These are phyloP conservation scores for Apistogramma diplotaenia DNA, from an alignment of 2,113 vertebrate species.

Conservation along the genomic window DNA sequence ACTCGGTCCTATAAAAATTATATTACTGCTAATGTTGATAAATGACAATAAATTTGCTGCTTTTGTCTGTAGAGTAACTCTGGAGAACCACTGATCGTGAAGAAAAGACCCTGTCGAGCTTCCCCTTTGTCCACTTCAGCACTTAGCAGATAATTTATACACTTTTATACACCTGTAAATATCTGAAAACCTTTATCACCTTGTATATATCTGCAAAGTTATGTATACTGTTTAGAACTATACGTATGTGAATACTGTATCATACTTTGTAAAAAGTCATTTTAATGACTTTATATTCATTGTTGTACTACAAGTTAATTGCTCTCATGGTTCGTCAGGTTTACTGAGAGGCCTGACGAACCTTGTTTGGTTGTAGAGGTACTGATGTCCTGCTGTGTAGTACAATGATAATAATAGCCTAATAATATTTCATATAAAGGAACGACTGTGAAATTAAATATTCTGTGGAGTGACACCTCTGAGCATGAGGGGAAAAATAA, in stretches of 20 bases:
- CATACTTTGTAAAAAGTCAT: conserved; percentile 31
- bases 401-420: not conserved
- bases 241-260: conserved; percentile 44
- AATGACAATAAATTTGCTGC: not conserved
- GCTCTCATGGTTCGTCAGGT: not conserved
- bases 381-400: not conserved
- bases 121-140: conserved; percentile 23
- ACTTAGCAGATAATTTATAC: conserved; percentile 57
- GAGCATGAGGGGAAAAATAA: not conserved
- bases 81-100: conserved; percentile 46
- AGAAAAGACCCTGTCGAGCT: not conserved
- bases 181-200: conserved; percentile 11
- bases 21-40: not conserved
- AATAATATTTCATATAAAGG: not conserved
- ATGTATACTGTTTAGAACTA: conserved; percentile 45
- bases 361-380: not conserved
- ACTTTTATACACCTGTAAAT: conserved; percentile 28
- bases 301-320: not conserved
- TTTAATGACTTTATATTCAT: conserved; percentile 18
- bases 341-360: not conserved
- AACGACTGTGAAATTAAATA: conserved; percentile 3
- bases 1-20: too few species aligned
- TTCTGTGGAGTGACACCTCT: not conserved
- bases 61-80: conserved; percentile 48
- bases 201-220: conserved; percentile 36